Base-by-base conservation (phyloP, 2,113 vertebrate species). In the Sander vitreus region DNA sequence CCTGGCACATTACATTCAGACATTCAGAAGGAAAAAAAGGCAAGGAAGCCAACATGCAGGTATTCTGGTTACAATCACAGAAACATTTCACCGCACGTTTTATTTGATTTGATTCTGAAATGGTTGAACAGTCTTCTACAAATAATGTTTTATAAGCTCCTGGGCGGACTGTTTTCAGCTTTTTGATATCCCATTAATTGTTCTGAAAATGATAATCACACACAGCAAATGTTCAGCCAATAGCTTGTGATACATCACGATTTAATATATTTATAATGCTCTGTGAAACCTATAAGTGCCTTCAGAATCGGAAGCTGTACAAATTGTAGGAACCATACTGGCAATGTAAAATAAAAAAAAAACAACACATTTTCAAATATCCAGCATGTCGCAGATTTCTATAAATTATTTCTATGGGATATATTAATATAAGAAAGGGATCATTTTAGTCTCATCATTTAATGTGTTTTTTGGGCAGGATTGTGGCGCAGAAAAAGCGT, bases 231-330 rank as follows among this genome's bases (percentile, higher is more conserved):
- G 83, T 96, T 93, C 95, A 21, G 59, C 47, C 3, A 95, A 94
- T 94, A 95, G 91, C 90, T 96, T 95, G 95, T 92, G 96, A 96
- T 96, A 96, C 96, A 95, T 95, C 92, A 94, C 94, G 85, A 96
- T 97, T 97, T 96, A 97, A 96, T 97, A 97, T 84, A 96, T 94
- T 93, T 96, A 85, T 91, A 91, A 93, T 80, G 81, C 92, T 86
- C 90, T 90, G 91, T 95, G 94, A 84, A 51, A 78, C 83, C 80
- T 71, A 55, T 27, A 94, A 94, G 94, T 94, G 94, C 93, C 93
- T 94, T 95, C 68, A 33, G 58, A 30, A 74, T 8, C 73, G 88
- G 59, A 78, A 89, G 48, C 27, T 93, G 90, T 93, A 92, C 63
- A 91, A 92, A 93, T 9, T 91, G 88, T 90, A 43, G 39, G 39